Conservation (phyloP, 2,888 invertebrate genomes). For the Sphinx pinastri region DNA sequence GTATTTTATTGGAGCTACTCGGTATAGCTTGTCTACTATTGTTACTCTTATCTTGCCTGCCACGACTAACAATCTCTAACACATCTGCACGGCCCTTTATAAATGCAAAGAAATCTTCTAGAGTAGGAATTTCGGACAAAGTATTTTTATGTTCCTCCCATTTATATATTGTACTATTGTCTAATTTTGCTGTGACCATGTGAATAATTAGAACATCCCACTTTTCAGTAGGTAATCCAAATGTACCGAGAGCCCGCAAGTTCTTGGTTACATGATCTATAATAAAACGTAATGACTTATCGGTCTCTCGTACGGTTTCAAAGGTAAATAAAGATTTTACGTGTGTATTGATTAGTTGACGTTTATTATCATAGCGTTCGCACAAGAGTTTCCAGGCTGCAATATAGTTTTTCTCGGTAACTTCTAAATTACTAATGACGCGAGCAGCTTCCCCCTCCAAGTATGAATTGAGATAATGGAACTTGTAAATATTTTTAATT, state of each 20-base stretch:
- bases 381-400: slow-evolving; percentile 41
- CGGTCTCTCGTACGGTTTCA: slow-evolving; percentile 35
- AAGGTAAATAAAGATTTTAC: slow-evolving; percentile 39
- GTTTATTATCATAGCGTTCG: slow-evolving; percentile 38
- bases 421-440: slow-evolving; percentile 38
- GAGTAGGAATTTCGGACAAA: slow-evolving; percentile 14
- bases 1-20: neutral
- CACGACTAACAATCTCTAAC: neutral
- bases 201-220: slow-evolving; percentile 35
- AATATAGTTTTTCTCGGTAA: slow-evolving; percentile 34
- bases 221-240: slow-evolving; percentile 33
- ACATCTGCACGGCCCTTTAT: slow-evolving; percentile 7
- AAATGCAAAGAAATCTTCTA: slow-evolving; percentile 1
- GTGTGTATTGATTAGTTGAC: slow-evolving; percentile 40
- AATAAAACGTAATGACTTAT: slow-evolving; percentile 36
- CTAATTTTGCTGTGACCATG: slow-evolving; percentile 28
- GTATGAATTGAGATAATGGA: slow-evolving; percentile 41
- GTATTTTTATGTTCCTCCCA: slow-evolving; percentile 30
- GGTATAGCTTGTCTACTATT: neutral
- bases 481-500: slow-evolving; percentile 37
- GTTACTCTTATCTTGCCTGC: slow-evolving; percentile 3
- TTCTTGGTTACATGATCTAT: slow-evolving; percentile 42
- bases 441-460: slow-evolving; percentile 38
- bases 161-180: slow-evolving; percentile 23
- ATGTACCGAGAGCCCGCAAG: slow-evolving; percentile 32